Percentiles rank a stretch among this genome's conserved stretches.
Evolutionary conservation across 2,888 invertebrate genomes (phyloP).

Genomic region (Melieria picta): DNA sequence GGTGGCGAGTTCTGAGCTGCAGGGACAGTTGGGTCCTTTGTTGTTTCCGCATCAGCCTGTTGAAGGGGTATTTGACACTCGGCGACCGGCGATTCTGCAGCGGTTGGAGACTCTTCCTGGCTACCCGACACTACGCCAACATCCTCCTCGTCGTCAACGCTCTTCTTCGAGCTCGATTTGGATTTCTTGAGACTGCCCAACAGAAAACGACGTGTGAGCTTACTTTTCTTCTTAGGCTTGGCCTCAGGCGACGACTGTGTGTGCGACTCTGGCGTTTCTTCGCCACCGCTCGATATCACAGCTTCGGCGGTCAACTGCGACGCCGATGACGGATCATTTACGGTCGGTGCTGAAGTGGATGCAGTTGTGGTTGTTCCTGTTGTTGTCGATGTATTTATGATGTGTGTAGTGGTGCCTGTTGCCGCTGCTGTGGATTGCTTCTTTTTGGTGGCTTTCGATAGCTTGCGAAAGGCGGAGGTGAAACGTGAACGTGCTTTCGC

Average conservation of each 20-base stretch:
- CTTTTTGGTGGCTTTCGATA: slow-evolving; percentile 55
- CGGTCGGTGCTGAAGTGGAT: slow-evolving; percentile 32
- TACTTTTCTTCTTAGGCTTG: slow-evolving; percentile 56
- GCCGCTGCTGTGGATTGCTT: slow-evolving; percentile 24
- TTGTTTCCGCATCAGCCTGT: not conserved
- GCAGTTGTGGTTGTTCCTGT: not conserved
- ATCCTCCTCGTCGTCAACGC: slow-evolving; percentile 42
- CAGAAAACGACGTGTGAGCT: slow-evolving; percentile 56
- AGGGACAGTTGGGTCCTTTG: slow-evolving; percentile 47
- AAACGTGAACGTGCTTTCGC: slow-evolving; percentile 60
- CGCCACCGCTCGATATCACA: slow-evolving; percentile 49
- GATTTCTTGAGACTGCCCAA: slow-evolving; percentile 55
- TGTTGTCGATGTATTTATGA: slow-evolving; percentile 1
- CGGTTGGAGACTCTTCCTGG: slow-evolving; percentile 12
- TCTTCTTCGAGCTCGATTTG: slow-evolving; percentile 50
- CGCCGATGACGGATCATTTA: slow-evolving; percentile 13
- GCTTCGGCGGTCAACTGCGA: slow-evolving; percentile 33
- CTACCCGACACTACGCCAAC: slow-evolving; percentile 24
- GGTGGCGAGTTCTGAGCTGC: slow-evolving; percentile 21
- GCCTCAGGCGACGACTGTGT: slow-evolving; percentile 24
- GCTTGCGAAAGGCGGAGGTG: slow-evolving; percentile 58
- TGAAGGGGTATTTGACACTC: slow-evolving; percentile 34
- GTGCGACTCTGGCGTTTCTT: slow-evolving; percentile 40
- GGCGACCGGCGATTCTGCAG: slow-evolving; percentile 28
- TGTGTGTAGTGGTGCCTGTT: slow-evolving; percentile 19